Percentiles rank a stretch among this genome's conserved stretches.
Conservation (phyloP, 2,113 vertebrate species). For the Xenopus borealis region DNA sequence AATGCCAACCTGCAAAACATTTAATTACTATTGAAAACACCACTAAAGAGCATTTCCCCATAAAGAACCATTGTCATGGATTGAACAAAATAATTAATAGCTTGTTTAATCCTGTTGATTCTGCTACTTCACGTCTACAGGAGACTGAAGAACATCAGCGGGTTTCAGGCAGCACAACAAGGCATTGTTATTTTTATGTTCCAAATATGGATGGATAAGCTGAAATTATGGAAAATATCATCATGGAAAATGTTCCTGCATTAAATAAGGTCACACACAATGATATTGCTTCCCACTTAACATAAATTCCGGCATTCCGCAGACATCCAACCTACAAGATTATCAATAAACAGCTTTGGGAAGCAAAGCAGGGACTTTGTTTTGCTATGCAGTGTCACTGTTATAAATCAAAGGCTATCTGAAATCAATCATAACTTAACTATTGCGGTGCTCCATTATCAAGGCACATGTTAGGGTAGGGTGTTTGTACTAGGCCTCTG, state of each 20-base stretch:
- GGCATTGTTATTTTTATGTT: slow-evolving; percentile 19
- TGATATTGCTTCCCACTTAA: slow-evolving; percentile 31
- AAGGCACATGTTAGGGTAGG: too few relatives aligned
- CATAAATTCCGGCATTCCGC: slow-evolving; percentile 23
- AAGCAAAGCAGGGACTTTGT: too few relatives aligned
- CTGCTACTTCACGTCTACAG: neutral
- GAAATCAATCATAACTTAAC: too few relatives aligned
- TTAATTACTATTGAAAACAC: neutral
- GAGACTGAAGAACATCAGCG: neutral
- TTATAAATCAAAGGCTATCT: too few relatives aligned
- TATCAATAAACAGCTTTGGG: neutral
- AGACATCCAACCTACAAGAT: slow-evolving; percentile 1
- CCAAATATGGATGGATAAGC: slow-evolving; percentile 21
- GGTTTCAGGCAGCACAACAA: slow-evolving; percentile 30
- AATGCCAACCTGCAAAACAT: slow-evolving; percentile 24
- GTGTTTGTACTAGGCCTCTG: too few relatives aligned
- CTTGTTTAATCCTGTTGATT: neutral
- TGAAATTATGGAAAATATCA: slow-evolving; percentile 23
- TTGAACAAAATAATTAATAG: too few relatives aligned
- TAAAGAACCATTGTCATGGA: slow-evolving; percentile 16
- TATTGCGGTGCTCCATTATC: too few relatives aligned
- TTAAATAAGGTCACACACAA: slow-evolving; percentile 18
- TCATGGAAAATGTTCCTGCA: slow-evolving; percentile 16
- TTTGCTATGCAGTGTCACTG: too few relatives aligned
- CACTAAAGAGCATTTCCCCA: slow-evolving; percentile 21